Evolutionary conservation across 2,797 vertebrate species (phyloP).

Genomic region (Intellagama lesueurii): DNA sequence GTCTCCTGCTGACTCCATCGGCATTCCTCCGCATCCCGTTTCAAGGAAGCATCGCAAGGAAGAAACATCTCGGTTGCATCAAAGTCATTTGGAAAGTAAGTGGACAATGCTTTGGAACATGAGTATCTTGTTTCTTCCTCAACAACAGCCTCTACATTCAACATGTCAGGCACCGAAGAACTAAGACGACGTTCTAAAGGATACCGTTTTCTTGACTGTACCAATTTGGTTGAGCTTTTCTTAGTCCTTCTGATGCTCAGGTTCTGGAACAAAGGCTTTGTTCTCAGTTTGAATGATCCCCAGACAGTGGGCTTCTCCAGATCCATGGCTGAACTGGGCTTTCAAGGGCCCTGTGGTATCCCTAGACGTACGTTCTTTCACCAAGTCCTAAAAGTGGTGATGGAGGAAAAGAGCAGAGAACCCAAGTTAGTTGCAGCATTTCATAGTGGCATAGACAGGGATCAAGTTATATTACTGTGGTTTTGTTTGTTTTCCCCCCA

Average conservation of each 20-base stretch:
- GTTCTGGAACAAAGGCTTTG: constrained; percentile 76
- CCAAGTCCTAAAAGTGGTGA: constrained; percentile 54
- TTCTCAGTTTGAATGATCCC: constrained; percentile 81
- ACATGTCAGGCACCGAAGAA: constrained; percentile 78
- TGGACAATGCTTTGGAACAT: constrained; percentile 55
- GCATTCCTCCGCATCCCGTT: constrained; percentile 63
- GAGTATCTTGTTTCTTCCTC: constrained; percentile 62
- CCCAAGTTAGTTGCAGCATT: constrained; percentile 50
- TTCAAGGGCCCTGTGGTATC: constrained; percentile 6
- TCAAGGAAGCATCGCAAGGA: constrained; percentile 51
- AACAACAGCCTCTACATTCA: constrained; percentile 68
- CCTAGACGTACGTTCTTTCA: not conserved
- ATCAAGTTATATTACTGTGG: constrained; percentile 48
- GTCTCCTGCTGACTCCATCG: constrained; percentile 63
- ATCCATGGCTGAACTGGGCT: constrained; percentile 74
- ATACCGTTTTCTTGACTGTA: constrained; percentile 54
- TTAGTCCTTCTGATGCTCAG: constrained; percentile 74
- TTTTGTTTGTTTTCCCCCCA: not conserved
- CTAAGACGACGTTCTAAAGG: constrained; percentile 78
- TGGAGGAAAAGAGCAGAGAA: constrained; percentile 50
- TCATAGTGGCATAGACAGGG: constrained; percentile 47
- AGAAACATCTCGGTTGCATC: constrained; percentile 63
- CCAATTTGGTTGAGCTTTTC: constrained; percentile 68
- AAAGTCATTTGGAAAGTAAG: constrained; percentile 69
- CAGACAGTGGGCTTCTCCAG: constrained; percentile 81